A percentile compares a stretch with the other conserved stretches of the same genome.
These are phyloP conservation scores for Fopius arisanus DNA, from an alignment of 1,140 invertebrate species.

Conservation along the genomic window DNA sequence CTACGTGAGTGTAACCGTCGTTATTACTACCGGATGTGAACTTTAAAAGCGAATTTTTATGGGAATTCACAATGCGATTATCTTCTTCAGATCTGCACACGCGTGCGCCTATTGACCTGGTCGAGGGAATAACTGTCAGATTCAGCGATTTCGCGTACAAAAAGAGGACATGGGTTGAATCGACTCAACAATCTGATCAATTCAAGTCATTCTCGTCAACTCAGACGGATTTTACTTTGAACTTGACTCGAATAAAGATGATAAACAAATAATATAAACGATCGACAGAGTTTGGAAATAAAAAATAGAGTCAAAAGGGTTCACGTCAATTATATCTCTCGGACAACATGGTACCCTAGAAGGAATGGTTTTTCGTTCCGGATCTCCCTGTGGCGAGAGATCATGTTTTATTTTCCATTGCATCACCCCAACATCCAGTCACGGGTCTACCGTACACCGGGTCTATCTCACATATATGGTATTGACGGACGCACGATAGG, in stretches of 20 bases:
- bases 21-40: slow-evolving; percentile 9
- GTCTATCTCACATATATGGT: slow-evolving; percentile 34
- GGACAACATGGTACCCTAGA: not conserved
- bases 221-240: too few species aligned
- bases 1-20: not conserved
- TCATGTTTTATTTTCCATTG: not conserved
- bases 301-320: not conserved
- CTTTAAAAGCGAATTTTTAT: not conserved
- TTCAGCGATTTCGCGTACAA: not conserved
- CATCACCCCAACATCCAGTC: not conserved
- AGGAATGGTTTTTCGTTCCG: not conserved
- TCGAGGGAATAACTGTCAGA: not conserved
- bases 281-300: too few species aligned
- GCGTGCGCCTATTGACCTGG: not conserved
- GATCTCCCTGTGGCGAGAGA: not conserved
- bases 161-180: too few species aligned
- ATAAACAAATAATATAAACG: not conserved
- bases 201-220: too few species aligned
- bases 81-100: not conserved
- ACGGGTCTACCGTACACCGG: not conserved
- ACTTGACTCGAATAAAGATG: too few species aligned
- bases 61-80: not conserved
- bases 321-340: not conserved
- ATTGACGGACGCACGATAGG: slow-evolving; percentile 52
- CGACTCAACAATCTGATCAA: too few species aligned